Percentiles rank a stretch among this genome's conserved stretches.
Conservation (phyloP, 2,888 invertebrate genomes). For the Caenorhabditis japonica region DNA sequence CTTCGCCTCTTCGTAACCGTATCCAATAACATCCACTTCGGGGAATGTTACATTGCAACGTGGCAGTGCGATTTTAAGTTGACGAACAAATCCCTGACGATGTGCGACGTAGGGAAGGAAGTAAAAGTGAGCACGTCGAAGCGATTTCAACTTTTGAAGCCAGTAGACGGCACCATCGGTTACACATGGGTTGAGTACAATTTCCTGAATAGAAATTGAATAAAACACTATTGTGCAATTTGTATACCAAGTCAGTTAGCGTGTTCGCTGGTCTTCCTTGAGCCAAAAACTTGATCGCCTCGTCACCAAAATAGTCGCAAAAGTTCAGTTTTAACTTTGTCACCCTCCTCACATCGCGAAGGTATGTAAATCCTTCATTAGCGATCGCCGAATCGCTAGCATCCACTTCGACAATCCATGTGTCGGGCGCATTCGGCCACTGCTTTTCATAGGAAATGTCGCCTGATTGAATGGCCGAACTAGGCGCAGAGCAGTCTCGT, state of each 20-base stretch:
- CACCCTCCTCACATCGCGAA: slow-evolving; percentile 64
- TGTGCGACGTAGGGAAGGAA: slow-evolving; percentile 72
- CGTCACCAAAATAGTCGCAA: slow-evolving; percentile 75
- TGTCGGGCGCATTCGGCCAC: slow-evolving; percentile 61
- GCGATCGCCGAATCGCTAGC: slow-evolving; percentile 74
- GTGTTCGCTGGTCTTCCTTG: slow-evolving; percentile 65
- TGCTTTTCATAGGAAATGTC: slow-evolving; percentile 55
- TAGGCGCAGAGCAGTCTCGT: neutral
- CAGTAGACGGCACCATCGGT: slow-evolving; percentile 69
- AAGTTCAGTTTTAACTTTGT: slow-evolving; percentile 71
- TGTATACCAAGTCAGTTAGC: slow-evolving; percentile 68
- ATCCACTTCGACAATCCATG: slow-evolving; percentile 70
- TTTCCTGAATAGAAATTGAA: slow-evolving; percentile 64
- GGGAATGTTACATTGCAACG: slow-evolving; percentile 71
- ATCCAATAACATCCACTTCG: slow-evolving; percentile 66
- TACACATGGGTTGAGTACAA: slow-evolving; percentile 69
- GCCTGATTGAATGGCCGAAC: slow-evolving; percentile 26
- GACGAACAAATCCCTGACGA: slow-evolving; percentile 67
- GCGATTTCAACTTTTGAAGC: slow-evolving; percentile 63
- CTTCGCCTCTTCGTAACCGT: slow-evolving; percentile 66
- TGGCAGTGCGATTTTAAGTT: slow-evolving; percentile 69
- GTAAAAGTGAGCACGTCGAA: slow-evolving; percentile 69
- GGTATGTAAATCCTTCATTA: slow-evolving; percentile 72
- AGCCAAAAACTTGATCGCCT: slow-evolving; percentile 66
- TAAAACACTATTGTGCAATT: no score